These are phyloP conservation scores for Etheostoma perlongum DNA, from an alignment of 2,797 vertebrate genomes.

Conservation along the genomic window DNA sequence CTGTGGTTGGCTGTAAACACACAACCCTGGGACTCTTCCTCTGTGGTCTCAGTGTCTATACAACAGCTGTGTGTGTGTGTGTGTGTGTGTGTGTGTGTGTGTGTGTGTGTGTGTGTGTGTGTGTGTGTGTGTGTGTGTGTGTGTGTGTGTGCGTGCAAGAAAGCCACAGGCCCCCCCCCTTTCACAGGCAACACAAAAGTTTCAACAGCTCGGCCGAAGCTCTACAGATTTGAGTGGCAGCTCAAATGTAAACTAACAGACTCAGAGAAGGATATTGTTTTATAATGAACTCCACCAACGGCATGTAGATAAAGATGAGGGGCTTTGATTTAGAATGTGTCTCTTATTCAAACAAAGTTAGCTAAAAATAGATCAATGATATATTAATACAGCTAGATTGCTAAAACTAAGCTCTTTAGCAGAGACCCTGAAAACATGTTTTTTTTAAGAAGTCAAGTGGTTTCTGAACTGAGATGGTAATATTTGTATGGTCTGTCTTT, in stretches of 20 bases:
- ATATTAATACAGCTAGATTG: slow-evolving; percentile 14
- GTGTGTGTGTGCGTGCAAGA: slow-evolving; percentile 26
- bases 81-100: slow-evolving; percentile 57
- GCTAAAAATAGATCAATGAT: slow-evolving; percentile 20
- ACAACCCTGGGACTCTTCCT: slow-evolving; percentile 67
- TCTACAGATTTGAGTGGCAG: slow-evolving; percentile 59
- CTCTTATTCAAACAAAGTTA: background rate
- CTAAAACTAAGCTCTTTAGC: background rate
- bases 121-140: slow-evolving; percentile 15
- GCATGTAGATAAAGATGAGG: slow-evolving; percentile 45
- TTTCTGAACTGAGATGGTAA: slow-evolving; percentile 13
- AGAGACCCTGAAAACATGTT: background rate
- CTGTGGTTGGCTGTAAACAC: slow-evolving; percentile 66
- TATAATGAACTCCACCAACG: slow-evolving; percentile 60
- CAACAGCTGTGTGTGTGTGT: slow-evolving; percentile 72
- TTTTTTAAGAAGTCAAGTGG: slow-evolving; percentile 2
- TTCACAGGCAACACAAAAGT: slow-evolving; percentile 55
- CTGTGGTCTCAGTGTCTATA: slow-evolving; percentile 67
- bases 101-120: slow-evolving; percentile 15
- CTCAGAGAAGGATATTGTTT: slow-evolving; percentile 52
- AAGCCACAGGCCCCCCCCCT: slow-evolving; percentile 42
- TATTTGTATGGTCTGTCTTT: background rate
- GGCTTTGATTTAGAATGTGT: slow-evolving; percentile 46
- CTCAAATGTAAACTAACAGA: slow-evolving; percentile 47
- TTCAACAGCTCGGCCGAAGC: slow-evolving; percentile 54